Conservation (phyloP, 2,113 vertebrate genomes). For the Phylloscopus trochilus region DNA sequence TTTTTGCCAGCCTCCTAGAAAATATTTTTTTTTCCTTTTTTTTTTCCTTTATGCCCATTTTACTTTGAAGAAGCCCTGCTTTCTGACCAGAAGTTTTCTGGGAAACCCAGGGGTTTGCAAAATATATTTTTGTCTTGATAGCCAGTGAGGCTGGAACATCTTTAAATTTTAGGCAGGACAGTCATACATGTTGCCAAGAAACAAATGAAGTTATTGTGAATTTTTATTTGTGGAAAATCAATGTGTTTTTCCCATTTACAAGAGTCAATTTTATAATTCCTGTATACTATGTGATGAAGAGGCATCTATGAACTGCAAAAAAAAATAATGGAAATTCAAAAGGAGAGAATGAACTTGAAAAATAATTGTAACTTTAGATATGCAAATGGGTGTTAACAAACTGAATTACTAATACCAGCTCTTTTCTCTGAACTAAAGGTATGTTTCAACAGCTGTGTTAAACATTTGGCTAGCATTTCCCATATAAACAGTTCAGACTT, state of each 20-base stretch:
- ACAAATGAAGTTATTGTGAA: not conserved
- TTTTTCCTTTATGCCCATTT: not conserved
- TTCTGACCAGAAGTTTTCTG: not conserved
- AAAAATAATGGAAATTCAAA: slow-evolving; percentile 39
- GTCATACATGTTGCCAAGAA: not conserved
- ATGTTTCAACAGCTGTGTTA: slow-evolving; percentile 40
- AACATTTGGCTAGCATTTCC: slow-evolving; percentile 21
- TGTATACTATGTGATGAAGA: not conserved
- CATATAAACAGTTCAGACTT: not conserved
- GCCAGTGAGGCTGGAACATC: not conserved
- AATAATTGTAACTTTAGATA: slow-evolving; percentile 27
- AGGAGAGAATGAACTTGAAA: not conserved
- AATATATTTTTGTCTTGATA: not conserved
- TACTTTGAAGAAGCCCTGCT: not conserved
- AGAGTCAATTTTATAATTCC: not conserved
- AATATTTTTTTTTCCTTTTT: not conserved
- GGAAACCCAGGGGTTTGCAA: not conserved
- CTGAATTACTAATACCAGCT: not conserved
- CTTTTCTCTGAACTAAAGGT: slow-evolving; percentile 7
- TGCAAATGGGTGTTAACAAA: slow-evolving; percentile 8
- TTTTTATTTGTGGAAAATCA: slow-evolving; percentile 29
- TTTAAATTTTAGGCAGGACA: not conserved
- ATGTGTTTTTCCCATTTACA: slow-evolving; percentile 1
- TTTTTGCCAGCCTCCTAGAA: not conserved
- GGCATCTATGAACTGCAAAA: not conserved